These are phyloP conservation scores for Jacana jacana DNA, from an alignment of 2,113 vertebrate species.

Conservation along the genomic window DNA sequence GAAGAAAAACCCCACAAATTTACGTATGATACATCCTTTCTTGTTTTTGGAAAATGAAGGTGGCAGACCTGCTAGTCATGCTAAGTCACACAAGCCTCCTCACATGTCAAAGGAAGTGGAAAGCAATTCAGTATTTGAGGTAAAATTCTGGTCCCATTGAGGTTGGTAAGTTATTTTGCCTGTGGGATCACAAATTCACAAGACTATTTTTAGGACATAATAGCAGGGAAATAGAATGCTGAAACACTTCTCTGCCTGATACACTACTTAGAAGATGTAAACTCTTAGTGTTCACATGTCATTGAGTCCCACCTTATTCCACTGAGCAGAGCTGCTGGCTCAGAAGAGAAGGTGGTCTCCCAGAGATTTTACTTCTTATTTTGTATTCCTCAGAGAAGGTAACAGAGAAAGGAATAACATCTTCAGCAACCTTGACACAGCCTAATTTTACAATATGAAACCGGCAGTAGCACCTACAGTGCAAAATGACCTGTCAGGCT, in stretches of 20 bases:
- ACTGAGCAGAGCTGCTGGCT: neutral
- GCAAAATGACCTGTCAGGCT: neutral
- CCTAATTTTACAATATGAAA: neutral
- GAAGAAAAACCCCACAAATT: neutral
- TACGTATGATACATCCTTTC: neutral
- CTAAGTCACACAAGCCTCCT: neutral
- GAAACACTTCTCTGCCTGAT: neutral
- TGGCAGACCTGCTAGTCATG: neutral
- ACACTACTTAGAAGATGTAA: neutral
- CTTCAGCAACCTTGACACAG: neutral
- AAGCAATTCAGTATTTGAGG: neutral
- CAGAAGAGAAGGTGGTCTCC: neutral
- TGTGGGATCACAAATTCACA: neutral
- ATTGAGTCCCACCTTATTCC: neutral
- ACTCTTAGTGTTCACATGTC: neutral
- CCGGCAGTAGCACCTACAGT: neutral
- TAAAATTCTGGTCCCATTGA: neutral
- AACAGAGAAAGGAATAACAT: neutral
- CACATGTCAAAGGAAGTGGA: neutral
- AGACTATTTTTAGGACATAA: neutral
- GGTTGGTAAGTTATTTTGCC: neutral
- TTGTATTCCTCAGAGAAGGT: neutral
- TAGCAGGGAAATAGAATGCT: neutral
- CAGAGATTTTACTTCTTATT: neutral
- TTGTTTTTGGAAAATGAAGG: neutral